Conservation (phyloP, 2,113 vertebrate genomes). For the Spermophilus dauricus region DNA sequence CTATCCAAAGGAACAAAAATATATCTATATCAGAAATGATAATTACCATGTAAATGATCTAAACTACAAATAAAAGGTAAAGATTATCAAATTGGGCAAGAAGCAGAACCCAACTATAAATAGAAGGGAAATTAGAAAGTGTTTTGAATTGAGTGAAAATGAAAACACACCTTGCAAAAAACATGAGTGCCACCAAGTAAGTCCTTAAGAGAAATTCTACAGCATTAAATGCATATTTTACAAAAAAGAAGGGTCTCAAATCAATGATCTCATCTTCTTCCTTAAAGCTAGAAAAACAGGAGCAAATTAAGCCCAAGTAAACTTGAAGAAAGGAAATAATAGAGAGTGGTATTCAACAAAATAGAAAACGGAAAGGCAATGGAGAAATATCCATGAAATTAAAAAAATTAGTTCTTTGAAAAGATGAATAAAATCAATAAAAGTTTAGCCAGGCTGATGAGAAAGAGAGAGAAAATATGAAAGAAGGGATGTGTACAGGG, state of each 20-base stretch:
- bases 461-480: neutral
- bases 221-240: neutral
- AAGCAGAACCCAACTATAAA: neutral
- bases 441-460: neutral
- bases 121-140: neutral
- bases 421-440: neutral
- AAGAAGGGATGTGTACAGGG: neutral
- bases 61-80: neutral
- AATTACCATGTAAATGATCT: neutral
- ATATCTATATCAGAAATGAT: no score
- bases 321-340: neutral
- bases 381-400: neutral
- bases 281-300: neutral
- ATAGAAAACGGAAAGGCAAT: neutral
- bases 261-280: neutral
- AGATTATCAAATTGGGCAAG: neutral
- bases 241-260: neutral
- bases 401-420: constrained; percentile 50
- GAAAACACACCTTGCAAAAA: neutral
- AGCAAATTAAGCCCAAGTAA: neutral
- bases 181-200: neutral
- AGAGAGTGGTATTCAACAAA: neutral
- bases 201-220: neutral
- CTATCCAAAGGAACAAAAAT: neutral
- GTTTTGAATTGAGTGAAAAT: neutral